These are phyloP conservation scores for Leptinotarsa rubiginosa DNA, from an alignment of 2,888 invertebrate species.

Conservation along the genomic window DNA sequence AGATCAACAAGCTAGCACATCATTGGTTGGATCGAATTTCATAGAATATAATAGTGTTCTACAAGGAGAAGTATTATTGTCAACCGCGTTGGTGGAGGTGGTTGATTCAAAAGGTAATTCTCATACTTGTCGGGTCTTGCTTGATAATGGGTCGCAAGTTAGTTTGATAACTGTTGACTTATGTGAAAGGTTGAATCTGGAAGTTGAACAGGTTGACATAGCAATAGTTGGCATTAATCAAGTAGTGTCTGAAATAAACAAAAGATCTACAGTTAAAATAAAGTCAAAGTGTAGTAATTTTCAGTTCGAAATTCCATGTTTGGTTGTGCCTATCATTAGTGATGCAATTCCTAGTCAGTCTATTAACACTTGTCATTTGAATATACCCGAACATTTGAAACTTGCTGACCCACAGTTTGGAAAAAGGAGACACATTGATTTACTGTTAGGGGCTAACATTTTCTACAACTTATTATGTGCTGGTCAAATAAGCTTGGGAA, in stretches of 20 bases:
- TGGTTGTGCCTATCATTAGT: slow-evolving; percentile 21
- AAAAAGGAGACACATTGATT: background rate
- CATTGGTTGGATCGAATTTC: background rate
- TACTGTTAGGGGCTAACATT: background rate
- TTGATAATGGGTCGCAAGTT: slow-evolving; percentile 8
- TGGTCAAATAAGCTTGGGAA: background rate
- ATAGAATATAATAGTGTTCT: background rate
- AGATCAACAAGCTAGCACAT: background rate
- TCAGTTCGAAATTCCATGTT: slow-evolving; percentile 14
- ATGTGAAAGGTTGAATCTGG: background rate
- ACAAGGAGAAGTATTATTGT: slow-evolving; percentile 18
- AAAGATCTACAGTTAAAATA: background rate
- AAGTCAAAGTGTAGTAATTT: slow-evolving; percentile 16
- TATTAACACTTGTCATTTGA: background rate
- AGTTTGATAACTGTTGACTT: slow-evolving; percentile 12
- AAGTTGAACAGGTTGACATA: background rate
- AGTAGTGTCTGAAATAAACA: background rate
- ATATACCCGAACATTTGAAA: background rate
- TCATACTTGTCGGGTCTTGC: background rate
- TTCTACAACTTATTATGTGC: background rate
- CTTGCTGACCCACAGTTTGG: background rate
- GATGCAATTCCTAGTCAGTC: slow-evolving; percentile 14
- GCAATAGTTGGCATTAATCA: slow-evolving; percentile 17
- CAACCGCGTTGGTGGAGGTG: slow-evolving; percentile 13
- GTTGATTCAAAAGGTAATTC: background rate